phyloP scores from a whole-genome alignment of 2,113 vertebrate species.

The Sporophila hypoxantha region DNA sequence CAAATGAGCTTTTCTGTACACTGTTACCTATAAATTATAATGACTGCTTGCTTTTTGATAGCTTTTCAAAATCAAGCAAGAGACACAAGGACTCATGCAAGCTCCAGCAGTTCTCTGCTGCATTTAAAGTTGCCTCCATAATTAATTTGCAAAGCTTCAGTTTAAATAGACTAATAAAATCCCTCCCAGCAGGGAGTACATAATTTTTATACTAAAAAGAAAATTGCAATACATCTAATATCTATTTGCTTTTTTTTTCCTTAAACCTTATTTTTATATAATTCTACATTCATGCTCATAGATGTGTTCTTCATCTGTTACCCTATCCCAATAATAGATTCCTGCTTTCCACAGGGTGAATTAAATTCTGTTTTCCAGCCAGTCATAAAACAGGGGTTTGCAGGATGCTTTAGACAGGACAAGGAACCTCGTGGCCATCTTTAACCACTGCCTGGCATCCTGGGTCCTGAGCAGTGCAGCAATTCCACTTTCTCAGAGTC shows the following conservation, averaged over 20 bases:
- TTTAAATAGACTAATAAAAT: neutral
- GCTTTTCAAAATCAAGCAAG: neutral
- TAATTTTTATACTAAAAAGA: neutral
- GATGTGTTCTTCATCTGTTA: neutral
- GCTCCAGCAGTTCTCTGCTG: neutral
- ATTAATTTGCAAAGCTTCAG: neutral
- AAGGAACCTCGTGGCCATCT: neutral
- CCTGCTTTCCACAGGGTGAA: neutral
- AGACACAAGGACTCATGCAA: neutral
- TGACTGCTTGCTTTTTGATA: neutral
- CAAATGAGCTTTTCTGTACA: neutral
- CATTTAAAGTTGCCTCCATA: neutral
- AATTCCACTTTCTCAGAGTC: neutral
- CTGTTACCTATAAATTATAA: conserved; percentile 1
- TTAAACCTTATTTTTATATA: neutral
- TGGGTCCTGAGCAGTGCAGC: neutral
- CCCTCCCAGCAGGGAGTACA: neutral
- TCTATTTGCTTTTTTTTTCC: neutral
- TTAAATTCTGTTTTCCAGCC: neutral
- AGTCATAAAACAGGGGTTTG: neutral
- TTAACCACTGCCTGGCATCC: neutral
- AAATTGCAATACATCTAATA: neutral
- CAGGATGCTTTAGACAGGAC: neutral
- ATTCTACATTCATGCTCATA: neutral
- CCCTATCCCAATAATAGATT: neutral